These are phyloP conservation scores for Eidolon helvum DNA, from an alignment of 2,113 vertebrate species.

Conservation along the genomic window DNA sequence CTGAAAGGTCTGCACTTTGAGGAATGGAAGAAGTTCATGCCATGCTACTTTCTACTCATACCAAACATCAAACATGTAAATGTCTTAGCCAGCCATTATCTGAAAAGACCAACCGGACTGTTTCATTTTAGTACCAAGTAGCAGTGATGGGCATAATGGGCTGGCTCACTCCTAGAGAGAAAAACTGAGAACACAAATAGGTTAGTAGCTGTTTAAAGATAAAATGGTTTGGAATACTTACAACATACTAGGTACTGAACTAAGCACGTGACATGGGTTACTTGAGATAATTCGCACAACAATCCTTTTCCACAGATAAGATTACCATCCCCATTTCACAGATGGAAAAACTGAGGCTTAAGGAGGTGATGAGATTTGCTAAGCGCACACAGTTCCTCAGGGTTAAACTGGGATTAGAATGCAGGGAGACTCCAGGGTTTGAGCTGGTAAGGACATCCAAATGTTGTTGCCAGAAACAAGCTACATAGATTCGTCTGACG, in stretches of 20 bases:
- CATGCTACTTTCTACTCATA: neutral
- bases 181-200: neutral
- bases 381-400: neutral
- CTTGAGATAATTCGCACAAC: neutral
- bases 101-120: neutral
- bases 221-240: neutral
- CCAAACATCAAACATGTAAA: neutral
- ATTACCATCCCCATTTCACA: neutral
- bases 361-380: neutral
- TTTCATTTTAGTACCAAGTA: neutral
- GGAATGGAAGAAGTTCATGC: neutral
- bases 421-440: neutral
- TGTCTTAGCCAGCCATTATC: neutral
- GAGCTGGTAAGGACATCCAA: neutral
- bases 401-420: neutral
- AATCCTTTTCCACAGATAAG: neutral
- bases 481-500: neutral
- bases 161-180: neutral
- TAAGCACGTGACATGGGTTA: neutral
- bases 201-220: neutral
- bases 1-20: too few relatives aligned
- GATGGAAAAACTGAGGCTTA: neutral
- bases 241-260: neutral
- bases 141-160: neutral
- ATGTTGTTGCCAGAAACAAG: neutral